A percentile compares a stretch with the other conserved stretches of the same genome.
Conservation (phyloP, 2,113 vertebrate genomes). For the Hyperopisus bebe region DNA sequence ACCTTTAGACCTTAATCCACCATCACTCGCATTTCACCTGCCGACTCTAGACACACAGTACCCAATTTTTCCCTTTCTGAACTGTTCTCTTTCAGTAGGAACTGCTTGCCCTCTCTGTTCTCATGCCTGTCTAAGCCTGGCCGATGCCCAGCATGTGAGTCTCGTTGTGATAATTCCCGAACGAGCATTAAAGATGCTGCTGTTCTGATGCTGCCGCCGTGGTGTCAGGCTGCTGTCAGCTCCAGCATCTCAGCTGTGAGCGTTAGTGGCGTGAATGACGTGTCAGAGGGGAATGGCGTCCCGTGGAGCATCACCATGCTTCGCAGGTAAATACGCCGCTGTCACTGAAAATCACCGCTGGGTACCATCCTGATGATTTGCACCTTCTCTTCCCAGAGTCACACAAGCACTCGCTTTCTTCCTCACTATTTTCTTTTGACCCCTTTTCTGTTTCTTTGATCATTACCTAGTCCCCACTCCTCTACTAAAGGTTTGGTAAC, state of each 20-base stretch:
- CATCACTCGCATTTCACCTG: no score
- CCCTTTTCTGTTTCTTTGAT: neutral
- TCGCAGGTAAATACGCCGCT: neutral
- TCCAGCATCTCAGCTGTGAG: neutral
- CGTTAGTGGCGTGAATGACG: constrained; percentile 3
- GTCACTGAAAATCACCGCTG: neutral
- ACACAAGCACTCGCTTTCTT: neutral
- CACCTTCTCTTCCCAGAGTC: neutral
- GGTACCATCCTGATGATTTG: neutral
- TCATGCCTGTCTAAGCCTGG: neutral
- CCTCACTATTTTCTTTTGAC: neutral
- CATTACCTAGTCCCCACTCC: neutral
- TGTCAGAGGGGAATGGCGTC: neutral
- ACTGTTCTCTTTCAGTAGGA: neutral
- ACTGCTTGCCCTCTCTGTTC: neutral
- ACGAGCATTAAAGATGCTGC: neutral
- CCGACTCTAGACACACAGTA: neutral
- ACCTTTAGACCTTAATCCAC: neutral
- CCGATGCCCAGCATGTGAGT: neutral
- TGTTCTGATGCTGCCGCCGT: neutral
- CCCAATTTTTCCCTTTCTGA: neutral
- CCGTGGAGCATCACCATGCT: neutral
- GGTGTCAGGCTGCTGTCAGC: neutral
- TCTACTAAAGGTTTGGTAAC: neutral
- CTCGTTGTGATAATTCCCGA: neutral